Evolutionary conservation across 2,113 vertebrate species (phyloP), one percentile per base, ranked within the genome.

Genomic region (Sitta europaea): DNA sequence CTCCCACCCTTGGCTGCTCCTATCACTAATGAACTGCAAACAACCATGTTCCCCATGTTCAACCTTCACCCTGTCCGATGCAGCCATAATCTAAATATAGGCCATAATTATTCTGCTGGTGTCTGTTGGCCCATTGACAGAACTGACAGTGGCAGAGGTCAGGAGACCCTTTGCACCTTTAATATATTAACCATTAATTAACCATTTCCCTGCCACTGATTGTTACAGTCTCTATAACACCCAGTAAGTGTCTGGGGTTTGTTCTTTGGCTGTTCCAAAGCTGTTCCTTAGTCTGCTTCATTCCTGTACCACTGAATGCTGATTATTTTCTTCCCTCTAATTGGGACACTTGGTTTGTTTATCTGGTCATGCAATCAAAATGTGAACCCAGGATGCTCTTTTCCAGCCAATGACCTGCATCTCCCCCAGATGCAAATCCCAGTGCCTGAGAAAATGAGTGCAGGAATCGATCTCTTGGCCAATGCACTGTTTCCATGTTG

Each of bases 1-100:
- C 92, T 94, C 90, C 81, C 88, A 86, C 74, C 82, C 77, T 28
- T 4, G 71, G 90, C 92, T 96, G 95, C 93, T 93, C 88, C 95
- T 57, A n/a, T 15, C 38, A 31, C 96, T 97, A 95, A 97, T 96
- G 96, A 97, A 97, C 91, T 95, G 96, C 97, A 96, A 96, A 96
- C 91, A 96, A 62, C 78, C 89, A 58, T 94, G 89, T 94, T 96
- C 76, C 71, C 79, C 88, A 65, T 93, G 90, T 95, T 96, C 96
- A 96, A 94, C 97, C 90, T 88, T 91, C 94, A 94, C 94, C 93
- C 96, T 94, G 90, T 84, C 94, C 11, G 5, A 62, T 42, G 94
- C 92, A 86, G 81, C 91, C 76, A 38, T 94, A 96, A 95, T 96
- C 95, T 95, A 96, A 95, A 96, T 95, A 95, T 92, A 94, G 93